These are phyloP conservation scores for Anthophora plumipes DNA, from an alignment of 2,888 invertebrate genomes.

Conservation along the genomic window DNA sequence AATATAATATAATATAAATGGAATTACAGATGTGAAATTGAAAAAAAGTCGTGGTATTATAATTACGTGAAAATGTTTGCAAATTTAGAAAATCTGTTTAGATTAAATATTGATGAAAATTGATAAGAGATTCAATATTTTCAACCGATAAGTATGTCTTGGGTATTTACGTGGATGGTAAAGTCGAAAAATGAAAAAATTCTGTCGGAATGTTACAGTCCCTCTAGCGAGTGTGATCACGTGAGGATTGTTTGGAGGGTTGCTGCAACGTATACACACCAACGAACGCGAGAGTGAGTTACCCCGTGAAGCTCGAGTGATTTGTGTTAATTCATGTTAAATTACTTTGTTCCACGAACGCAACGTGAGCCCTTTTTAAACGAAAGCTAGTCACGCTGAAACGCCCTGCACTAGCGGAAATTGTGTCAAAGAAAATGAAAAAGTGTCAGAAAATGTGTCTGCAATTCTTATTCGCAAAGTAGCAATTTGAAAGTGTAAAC, in stretches of 20 bases:
- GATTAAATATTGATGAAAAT: too few relatives aligned
- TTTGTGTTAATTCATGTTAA: slow-evolving; percentile 80
- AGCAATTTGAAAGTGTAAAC: not conserved
- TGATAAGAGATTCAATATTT: too few relatives aligned
- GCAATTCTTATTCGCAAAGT: not conserved
- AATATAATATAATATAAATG: too few relatives aligned
- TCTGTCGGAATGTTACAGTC: slow-evolving; percentile 72
- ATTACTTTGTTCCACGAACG: slow-evolving; percentile 74
- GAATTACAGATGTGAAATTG: too few relatives aligned
- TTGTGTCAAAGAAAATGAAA: slow-evolving; percentile 37
- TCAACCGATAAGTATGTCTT: slow-evolving; percentile 54
- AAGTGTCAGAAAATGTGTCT: slow-evolving; percentile 5
- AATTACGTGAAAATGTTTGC: too few relatives aligned
- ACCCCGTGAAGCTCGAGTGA: slow-evolving; percentile 70
- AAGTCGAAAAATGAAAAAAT: slow-evolving; percentile 75
- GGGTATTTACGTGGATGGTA: slow-evolving; percentile 14
- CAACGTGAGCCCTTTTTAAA: slow-evolving; percentile 67
- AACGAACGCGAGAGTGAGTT: slow-evolving; percentile 69
- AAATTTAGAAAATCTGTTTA: too few relatives aligned
- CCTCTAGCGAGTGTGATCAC: slow-evolving; percentile 49
- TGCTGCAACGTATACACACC: slow-evolving; percentile 41
- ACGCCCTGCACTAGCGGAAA: slow-evolving; percentile 12
- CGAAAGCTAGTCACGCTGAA: slow-evolving; percentile 39
- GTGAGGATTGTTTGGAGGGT: slow-evolving; percentile 47
- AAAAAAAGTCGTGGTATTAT: too few relatives aligned